Base-by-base conservation (phyloP, 2,113 vertebrate genomes). In the Limnothrissa miodon region DNA sequence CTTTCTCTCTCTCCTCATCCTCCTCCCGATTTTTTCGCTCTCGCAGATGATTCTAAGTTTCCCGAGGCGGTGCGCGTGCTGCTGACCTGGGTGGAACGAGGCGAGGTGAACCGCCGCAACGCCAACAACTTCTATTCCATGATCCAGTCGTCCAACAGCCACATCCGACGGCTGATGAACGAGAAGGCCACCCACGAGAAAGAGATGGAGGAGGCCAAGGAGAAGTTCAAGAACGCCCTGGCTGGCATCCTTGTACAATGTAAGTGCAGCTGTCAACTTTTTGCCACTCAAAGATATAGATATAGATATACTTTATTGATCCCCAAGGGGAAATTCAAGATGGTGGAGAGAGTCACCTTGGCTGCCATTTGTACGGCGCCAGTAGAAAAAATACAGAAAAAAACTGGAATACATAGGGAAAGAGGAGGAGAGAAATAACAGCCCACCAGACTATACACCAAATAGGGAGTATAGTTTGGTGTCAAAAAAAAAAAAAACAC, bases 41-140 rank as follows among this genome's bases (percentile, higher is more conserved):
- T 79, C 10, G 59, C 92, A 99, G 98, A 99, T 70, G 97, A 99
- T 84, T 92, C 94, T 48, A 97, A 96, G 86, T 99, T 99, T 90
- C 88, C 94, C 0, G 97, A 98, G 90, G 97, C 97, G 0, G 96
- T 98, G 66, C 96, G 96, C 42, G 97, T 97, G 13, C 93, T 99
- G 89, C 91, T 98, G 83, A 97, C 97, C 62, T 99, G 98, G 98
- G 94, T 99, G 88, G 98, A 99, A 25, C 94, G 97, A 3, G 97
- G 98, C 0, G 98, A 99, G 70, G 97, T 99, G 84, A 99, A 97
- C 92, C 96, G 97, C 25, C 95, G 97, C 70, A 99, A 96, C 0
- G 97, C 97, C 90, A 99, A 98, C 93, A 98, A 96, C 93, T 98
- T 99, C 94, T 99, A 99, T 91, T 98, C 97, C 85, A 99, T 99